Base-by-base conservation (phyloP, 2,113 vertebrate species). In the Scatophagus argus region DNA sequence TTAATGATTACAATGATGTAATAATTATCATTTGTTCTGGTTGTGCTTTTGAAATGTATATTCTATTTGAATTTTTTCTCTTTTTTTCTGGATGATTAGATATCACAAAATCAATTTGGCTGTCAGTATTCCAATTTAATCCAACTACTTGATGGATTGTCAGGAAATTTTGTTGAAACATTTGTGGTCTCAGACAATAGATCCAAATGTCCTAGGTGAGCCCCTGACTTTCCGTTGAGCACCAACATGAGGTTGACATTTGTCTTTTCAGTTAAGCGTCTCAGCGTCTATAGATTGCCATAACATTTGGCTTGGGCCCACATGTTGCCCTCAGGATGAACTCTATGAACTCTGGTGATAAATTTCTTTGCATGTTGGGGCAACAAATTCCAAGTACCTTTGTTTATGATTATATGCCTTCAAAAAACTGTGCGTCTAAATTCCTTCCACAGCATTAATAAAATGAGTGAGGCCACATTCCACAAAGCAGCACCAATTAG, bases 401-500 rank as follows among this genome's bases (percentile, higher is more conserved):
- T 3, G 13, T 41, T 14, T 41, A 16, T 41, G 2, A 41, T 41
- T 14, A 41, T 21, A 21, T 8, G 9, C 8, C 21, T 54, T 12
- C 13, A 29, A 31, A 31, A 31, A 8, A 31, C n/a, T n/a, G n/a
- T n/a, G n/a, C n/a, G n/a, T n/a, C n/a, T n/a, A n/a, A n/a, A n/a
- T n/a, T n/a, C n/a, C n/a, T n/a, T n/a, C n/a, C 60, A 36, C 5
- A 3, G 1, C 1, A 58, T 23, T 44, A 13, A 67, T 21, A 14
- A 29, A 71, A 54, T 51, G 51, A 84, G 55, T 58, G 61, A 59
- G 55, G 77, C 49, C 79, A 66, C 74, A 89, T 85, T 88, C 79
- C 87, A 16, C 77, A 67, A 49, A 67, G 44, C 13, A 14, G 82
- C 31, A 21, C 46, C 79, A 86, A 88, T 84, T 85, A 86, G 69